These are phyloP conservation scores for Monarcha castaneiventris DNA, from an alignment of 2,113 vertebrate genomes.

Conservation along the genomic window DNA sequence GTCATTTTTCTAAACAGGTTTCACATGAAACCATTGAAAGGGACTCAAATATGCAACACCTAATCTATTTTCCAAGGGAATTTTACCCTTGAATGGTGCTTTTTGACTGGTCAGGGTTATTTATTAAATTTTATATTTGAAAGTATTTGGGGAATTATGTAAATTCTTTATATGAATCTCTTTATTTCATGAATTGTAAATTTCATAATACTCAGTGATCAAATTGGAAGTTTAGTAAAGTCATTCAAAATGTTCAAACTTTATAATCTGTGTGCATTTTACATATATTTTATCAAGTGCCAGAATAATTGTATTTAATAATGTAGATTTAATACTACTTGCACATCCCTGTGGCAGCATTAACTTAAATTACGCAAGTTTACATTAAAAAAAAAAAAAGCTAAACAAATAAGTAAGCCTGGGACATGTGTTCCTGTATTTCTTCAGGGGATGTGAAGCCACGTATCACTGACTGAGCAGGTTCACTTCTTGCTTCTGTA, in stretches of 20 bases:
- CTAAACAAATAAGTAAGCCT: neutral
- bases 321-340: constrained; percentile 32
- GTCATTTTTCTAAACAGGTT: constrained; percentile 76
- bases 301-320: constrained; percentile 64
- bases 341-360: constrained; percentile 47
- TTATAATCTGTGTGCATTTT: constrained; percentile 61
- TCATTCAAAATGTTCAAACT: constrained; percentile 81
- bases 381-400: neutral
- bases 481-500: neutral
- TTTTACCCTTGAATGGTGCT: constrained; percentile 90
- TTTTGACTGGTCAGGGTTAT: constrained; percentile 92
- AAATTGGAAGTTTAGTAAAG: constrained; percentile 80
- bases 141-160: constrained; percentile 85
- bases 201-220: constrained; percentile 80
- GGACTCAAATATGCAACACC: constrained; percentile 87
- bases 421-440: constrained; percentile 16
- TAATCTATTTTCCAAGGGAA: constrained; percentile 86
- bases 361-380: constrained; percentile 9
- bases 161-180: constrained; percentile 87
- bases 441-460: constrained; percentile 19
- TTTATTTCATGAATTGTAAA: constrained; percentile 82
- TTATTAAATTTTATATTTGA: constrained; percentile 90
- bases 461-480: neutral
- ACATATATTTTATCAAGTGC: constrained; percentile 66
- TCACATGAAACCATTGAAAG: constrained; percentile 80